Evolutionary conservation across 2,888 invertebrate genomes (phyloP).

Genomic region (Drosophila stalkeri): DNA sequence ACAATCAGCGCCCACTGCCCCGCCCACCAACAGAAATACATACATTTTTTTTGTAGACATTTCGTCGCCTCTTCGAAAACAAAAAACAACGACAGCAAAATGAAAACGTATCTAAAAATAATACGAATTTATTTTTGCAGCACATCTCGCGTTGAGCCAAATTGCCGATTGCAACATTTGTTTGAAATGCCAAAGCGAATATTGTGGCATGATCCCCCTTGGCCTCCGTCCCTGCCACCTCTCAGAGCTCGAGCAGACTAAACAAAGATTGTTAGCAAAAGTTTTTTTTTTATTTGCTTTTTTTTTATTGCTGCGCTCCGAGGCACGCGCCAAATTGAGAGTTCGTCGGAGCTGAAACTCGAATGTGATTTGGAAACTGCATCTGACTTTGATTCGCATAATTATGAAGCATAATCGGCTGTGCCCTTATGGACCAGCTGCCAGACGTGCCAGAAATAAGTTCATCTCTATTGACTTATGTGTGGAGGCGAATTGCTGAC

Average conservation of each 20-base stretch:
- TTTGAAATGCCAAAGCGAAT: conserved; percentile 40
- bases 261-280: conserved; percentile 57
- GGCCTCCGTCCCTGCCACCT: no score
- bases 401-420: conserved; percentile 16
- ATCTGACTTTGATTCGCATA: conserved; percentile 10
- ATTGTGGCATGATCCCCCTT: neutral
- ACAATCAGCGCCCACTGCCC: conserved; percentile 5
- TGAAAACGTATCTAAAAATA: conserved; percentile 40
- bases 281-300: conserved; percentile 12
- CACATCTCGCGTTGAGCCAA: conserved; percentile 14
- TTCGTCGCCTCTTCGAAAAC: conserved; percentile 54
- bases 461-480: conserved; percentile 18
- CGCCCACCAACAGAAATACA: neutral
- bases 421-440: conserved; percentile 39
- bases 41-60: conserved; percentile 20
- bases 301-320: conserved; percentile 12
- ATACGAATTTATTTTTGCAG: conserved; percentile 26
- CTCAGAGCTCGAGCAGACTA: conserved; percentile 52
- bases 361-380: neutral
- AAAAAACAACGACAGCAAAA: neutral
- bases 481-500: conserved; percentile 33
- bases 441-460: conserved; percentile 47
- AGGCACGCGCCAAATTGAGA: conserved; percentile 62
- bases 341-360: neutral
- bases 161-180: conserved; percentile 47